Evolutionary conservation across 2,113 vertebrate genomes (phyloP).

Genomic region (Tursiops truncatus): DNA sequence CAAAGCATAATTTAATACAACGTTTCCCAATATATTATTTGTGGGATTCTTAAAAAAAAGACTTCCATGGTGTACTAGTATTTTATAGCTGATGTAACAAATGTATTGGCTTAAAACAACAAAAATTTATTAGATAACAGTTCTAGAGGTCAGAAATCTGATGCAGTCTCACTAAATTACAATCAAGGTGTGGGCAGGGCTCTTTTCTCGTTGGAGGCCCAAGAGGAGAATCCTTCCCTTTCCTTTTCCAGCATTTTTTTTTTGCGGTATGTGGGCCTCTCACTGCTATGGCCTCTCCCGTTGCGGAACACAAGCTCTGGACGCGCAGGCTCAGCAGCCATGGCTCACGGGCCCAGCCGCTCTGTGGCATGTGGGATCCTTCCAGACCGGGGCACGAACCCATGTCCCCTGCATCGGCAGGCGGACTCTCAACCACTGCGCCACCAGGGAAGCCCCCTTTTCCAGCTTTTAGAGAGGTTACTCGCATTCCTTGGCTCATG

Average conservation of each 20-base stretch:
- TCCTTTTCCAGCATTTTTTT: not conserved
- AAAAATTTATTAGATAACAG: not conserved
- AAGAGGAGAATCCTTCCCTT: not conserved
- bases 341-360: too few species aligned
- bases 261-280: too few species aligned
- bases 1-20: constrained; percentile 4
- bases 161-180: not conserved
- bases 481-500: not conserved
- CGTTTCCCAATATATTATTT: not conserved
- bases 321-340: too few species aligned
- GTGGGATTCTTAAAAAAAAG: not conserved
- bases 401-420: too few species aligned
- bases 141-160: not conserved
- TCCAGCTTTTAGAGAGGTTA: not conserved
- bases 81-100: not conserved
- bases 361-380: too few species aligned
- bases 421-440: too few species aligned
- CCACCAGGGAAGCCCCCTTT: too few species aligned
- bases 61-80: not conserved
- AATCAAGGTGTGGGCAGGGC: not conserved
- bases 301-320: too few species aligned
- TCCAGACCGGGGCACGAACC: too few species aligned
- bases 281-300: too few species aligned
- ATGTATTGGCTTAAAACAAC: not conserved
- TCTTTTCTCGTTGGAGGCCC: not conserved